Evolutionary conservation across 2,797 vertebrate species (phyloP), one percentile per base, ranked within the genome.

Genomic region (Emydoidea blandingii): DNA sequence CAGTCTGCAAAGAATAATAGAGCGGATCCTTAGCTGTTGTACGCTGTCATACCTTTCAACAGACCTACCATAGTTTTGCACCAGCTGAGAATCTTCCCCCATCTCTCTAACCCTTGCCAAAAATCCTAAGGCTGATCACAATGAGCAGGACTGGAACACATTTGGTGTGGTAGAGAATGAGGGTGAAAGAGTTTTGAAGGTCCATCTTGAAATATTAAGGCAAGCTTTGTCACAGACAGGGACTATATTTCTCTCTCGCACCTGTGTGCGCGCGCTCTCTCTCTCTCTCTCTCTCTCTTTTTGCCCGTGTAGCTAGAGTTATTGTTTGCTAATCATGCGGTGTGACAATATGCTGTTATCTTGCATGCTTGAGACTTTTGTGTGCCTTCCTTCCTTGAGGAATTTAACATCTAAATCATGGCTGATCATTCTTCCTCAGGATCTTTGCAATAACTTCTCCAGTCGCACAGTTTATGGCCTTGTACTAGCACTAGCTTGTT

Each of bases 211-310:
- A 41, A 72, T 23, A 21, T 72, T 72, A 41, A 37, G 68, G n/a
- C 68, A 72, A 41, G 19, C n/a, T 72, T 10, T 41, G 68, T 41
- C n/a, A n/a, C 62, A 0, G 0, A 59, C 37, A 41, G 12, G 29
- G 54, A 84, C 79, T 19, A 11, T 56, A 59, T 78, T 95, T 81
- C 29, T 80, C 37, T 91, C 53, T 52, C 14, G 49, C 41, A 9
- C n/a, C 21, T 19, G 8, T 9, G 18, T 5, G 62, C 5, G 3
- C 11, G 14, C 27, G 14, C 11, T 52, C 52, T 11, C 47, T 3
- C 47, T 12, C 49, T 12, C 49, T 12, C 11, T 53, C 52, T 53
- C 53, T 54, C 18, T 68, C 56, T 92, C 8, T 53, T 91, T 92
- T 93, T 92, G 59, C 88, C 85, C 81, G 14, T 54, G 72, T 89